These are phyloP conservation scores for Bombus haemorrhoidalis DNA, from an alignment of 1,140 invertebrate species.

Conservation along the genomic window DNA sequence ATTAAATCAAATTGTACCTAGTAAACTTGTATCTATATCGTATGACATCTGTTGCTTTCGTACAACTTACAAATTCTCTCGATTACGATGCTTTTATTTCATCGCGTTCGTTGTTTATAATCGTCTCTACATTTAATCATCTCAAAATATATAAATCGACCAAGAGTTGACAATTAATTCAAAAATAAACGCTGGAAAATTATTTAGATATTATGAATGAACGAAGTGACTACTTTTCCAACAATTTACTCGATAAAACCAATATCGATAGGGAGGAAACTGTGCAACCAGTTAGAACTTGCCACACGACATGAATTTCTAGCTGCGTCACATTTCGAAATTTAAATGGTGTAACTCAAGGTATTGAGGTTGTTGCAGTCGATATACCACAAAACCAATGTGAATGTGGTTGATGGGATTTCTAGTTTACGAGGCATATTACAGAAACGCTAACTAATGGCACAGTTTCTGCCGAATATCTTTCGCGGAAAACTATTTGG, in stretches of 20 bases:
- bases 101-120: too few relatives aligned
- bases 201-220: background rate
- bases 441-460: background rate
- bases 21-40: background rate
- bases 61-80: background rate
- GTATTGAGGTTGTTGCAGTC: background rate
- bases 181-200: background rate
- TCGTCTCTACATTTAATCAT: background rate
- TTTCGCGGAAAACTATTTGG: background rate
- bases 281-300: too few relatives aligned
- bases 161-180: background rate
- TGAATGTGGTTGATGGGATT: constrained; percentile 4
- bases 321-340: background rate
- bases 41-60: background rate
- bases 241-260: background rate
- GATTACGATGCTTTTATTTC: background rate
- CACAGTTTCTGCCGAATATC: background rate
- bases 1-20: background rate
- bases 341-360: background rate
- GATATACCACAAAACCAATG: background rate
- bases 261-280: background rate
- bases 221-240: background rate
- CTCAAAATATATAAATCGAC: background rate
- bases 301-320: background rate
- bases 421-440: background rate